Evolutionary conservation across 2,888 invertebrate species (phyloP), one percentile per base, ranked within the genome.

Genomic region (Harmothoe impar): DNA sequence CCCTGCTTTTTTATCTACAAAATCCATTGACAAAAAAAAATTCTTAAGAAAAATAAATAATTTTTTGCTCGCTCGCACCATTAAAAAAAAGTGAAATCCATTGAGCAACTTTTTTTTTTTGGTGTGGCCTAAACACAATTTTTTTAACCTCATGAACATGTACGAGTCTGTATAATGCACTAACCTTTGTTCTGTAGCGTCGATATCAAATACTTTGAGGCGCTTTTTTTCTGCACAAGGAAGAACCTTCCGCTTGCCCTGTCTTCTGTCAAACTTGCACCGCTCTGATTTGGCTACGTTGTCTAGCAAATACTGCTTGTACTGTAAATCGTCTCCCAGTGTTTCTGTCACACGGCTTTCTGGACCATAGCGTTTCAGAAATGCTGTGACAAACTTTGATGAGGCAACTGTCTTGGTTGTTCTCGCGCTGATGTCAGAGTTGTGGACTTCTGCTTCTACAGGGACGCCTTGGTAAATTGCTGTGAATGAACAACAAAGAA

Each of bases 171-270:
- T n/a, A n/a, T n/a, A n/a, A n/a, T n/a, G 15, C 3, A 43, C 68
- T 33, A 68, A 92, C 90, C 89, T 91, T 68, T 92, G 91, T 86
- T 92, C 89, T 35, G 68, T 68, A 20, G 89, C 77, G 20, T 90
- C 78, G 3, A 92, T 84, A 7, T 91, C 84, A 62, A 92, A 89
- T 10, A 92, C 52, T 31, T 92, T 92, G 78, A 92, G 89, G 15
- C 91, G 77, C 54, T 91, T 91, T 90, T 84, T 90, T 35, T 92
- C 89, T 68, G 90, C n/a, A 91, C 81, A 33, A 62, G 90, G 51
- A 92, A 89, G 52, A 23, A 78, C 43, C 33, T 78, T 89, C 35
- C n/a, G 33, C 33, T 86, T 51, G 51, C 62, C 68, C 33, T 33
- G 85, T 62, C 25, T 33, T 35, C 52, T 29, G 81, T 90, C 31